phyloP scores from a whole-genome alignment of 2,797 vertebrate species.

The Myotis findleyi region DNA sequence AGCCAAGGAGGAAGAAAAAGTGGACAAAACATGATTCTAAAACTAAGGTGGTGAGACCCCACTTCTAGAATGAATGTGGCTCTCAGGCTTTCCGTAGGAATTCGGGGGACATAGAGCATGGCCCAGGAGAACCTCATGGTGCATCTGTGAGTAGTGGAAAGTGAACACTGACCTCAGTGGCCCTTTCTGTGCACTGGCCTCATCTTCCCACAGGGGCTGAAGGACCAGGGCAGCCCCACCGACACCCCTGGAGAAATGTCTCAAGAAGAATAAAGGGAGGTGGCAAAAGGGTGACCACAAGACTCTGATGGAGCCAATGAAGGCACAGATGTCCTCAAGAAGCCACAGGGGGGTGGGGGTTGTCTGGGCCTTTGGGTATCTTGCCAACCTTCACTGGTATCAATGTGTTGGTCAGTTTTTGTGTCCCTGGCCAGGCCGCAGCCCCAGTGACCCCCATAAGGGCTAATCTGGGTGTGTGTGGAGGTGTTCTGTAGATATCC shows the following conservation, averaged over 20 bases:
- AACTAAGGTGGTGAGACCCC: not conserved
- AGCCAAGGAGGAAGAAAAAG: not conserved
- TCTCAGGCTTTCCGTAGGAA: not conserved
- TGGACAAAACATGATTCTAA: not conserved
- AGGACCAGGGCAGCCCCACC: not conserved
- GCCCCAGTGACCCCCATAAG: not conserved
- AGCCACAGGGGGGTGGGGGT: fast-evolving
- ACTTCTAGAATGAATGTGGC: not conserved
- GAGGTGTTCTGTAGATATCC: not conserved
- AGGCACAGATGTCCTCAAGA: not conserved
- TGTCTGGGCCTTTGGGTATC: not conserved
- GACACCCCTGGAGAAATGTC: not conserved
- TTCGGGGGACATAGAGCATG: not conserved
- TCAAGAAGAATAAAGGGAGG: not conserved
- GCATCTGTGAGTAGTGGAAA: not conserved
- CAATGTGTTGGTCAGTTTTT: not conserved
- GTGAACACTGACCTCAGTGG: not conserved
- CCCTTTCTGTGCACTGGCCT: not conserved
- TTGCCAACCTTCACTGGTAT: not conserved
- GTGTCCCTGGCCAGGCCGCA: not conserved
- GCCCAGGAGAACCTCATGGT: not conserved
- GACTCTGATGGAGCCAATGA: not conserved
- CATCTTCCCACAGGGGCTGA: not conserved
- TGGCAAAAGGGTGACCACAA: not conserved
- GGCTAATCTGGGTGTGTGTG: not conserved